These are phyloP conservation scores for Listrodromus nycthemerus DNA, from an alignment of 2,888 invertebrate species.

Conservation along the genomic window DNA sequence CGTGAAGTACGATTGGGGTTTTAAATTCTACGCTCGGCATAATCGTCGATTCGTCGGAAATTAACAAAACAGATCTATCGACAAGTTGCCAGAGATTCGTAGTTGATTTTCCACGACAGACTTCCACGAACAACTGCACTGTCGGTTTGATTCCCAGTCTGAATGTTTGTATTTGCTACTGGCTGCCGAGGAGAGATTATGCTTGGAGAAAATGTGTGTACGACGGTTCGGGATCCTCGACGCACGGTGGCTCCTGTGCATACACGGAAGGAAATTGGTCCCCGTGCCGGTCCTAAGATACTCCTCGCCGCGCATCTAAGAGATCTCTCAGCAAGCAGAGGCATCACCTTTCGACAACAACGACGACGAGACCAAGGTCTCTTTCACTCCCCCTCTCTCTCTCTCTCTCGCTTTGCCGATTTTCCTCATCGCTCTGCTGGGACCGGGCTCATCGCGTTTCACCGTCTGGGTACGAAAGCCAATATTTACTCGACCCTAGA, in stretches of 20 bases:
- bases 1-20: not conserved
- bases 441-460: slow-evolving; percentile 59
- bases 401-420: slow-evolving; percentile 61
- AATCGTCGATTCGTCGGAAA: not conserved
- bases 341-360: slow-evolving; percentile 57
- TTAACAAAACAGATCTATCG: slow-evolving; percentile 7
- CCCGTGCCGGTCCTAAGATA: slow-evolving; percentile 45
- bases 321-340: slow-evolving; percentile 45
- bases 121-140: not conserved
- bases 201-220: slow-evolving; percentile 70
- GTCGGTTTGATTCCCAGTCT: slow-evolving; percentile 8
- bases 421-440: slow-evolving; percentile 62
- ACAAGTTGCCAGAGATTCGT: not conserved
- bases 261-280: slow-evolving; percentile 64
- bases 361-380: slow-evolving; percentile 43
- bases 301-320: slow-evolving; percentile 19
- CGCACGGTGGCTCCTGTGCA: slow-evolving; percentile 74
- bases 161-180: slow-evolving; percentile 25
- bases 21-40: not conserved
- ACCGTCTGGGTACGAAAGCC: slow-evolving; percentile 70
- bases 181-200: slow-evolving; percentile 49
- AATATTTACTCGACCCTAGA: slow-evolving; percentile 76
- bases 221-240: slow-evolving; percentile 73
- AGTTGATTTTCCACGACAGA: not conserved
- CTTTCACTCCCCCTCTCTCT: slow-evolving; percentile 56